These are phyloP conservation scores for Cololabis saira DNA, from an alignment of 2,113 vertebrate genomes.

Conservation along the genomic window DNA sequence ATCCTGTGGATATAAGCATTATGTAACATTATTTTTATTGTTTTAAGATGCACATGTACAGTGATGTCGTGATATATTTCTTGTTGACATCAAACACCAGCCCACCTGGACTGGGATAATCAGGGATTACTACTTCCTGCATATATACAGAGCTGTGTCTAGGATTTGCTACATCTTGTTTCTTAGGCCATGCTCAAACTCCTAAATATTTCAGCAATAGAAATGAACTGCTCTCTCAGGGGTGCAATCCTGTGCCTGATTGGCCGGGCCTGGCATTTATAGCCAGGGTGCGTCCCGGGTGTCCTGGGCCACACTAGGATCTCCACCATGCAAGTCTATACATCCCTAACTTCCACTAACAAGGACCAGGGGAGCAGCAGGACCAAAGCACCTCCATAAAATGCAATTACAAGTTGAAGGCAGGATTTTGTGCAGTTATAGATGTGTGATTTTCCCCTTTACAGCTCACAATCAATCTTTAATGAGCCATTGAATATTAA, in stretches of 20 bases:
- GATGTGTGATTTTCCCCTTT: slow-evolving; percentile 72
- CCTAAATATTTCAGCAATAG: slow-evolving; percentile 82
- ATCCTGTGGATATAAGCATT: neutral
- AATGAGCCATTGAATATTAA: slow-evolving; percentile 86
- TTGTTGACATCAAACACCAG: slow-evolving; percentile 2
- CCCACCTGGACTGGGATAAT: slow-evolving; percentile 23
- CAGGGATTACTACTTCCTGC: slow-evolving; percentile 44
- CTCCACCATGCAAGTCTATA: slow-evolving; percentile 26
- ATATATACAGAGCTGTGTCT: slow-evolving; percentile 36
- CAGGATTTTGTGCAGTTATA: slow-evolving; percentile 69
- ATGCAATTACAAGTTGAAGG: slow-evolving; percentile 76
- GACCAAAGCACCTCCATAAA: slow-evolving; percentile 66
- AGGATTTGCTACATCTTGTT: slow-evolving; percentile 56
- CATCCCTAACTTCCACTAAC: slow-evolving; percentile 57
- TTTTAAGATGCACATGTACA: neutral
- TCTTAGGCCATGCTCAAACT: slow-evolving; percentile 68
- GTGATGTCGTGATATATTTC: slow-evolving; percentile 1
- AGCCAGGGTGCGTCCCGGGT: slow-evolving; percentile 37
- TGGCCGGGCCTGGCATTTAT: slow-evolving; percentile 70
- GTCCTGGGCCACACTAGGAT: slow-evolving; percentile 20
- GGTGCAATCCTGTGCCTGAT: slow-evolving; percentile 74
- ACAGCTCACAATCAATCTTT: slow-evolving; percentile 81
- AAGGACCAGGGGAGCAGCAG: slow-evolving; percentile 65
- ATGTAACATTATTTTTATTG: neutral
- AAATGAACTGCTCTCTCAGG: slow-evolving; percentile 80